Evolutionary conservation across 1,140 invertebrate genomes (phyloP).

Genomic region (Conus ventricosus): DNA sequence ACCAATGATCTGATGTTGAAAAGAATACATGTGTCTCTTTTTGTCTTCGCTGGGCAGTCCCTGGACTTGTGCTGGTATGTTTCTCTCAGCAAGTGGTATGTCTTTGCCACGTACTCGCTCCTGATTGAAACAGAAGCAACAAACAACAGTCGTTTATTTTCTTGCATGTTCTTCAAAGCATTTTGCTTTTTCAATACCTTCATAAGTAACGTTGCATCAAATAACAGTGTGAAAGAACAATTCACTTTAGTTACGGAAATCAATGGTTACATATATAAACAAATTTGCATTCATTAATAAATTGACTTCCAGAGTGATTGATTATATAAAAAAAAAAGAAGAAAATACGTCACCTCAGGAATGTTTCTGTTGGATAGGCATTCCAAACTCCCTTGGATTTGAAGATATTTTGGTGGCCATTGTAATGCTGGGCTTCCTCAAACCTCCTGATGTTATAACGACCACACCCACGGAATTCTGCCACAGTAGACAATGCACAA

Average conservation of each 20-base stretch:
- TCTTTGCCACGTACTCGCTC: constrained; percentile 67
- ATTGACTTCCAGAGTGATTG: too few relatives aligned
- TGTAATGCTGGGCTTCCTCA: constrained; percentile 69
- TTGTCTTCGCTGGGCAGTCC: constrained; percentile 48
- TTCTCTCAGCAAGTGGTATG: constrained; percentile 59
- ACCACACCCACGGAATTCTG: constrained; percentile 73
- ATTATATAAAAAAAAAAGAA: too few relatives aligned
- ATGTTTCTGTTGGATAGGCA: neutral
- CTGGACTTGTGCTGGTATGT: constrained; percentile 60
- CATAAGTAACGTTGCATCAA: too few relatives aligned
- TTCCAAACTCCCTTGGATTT: constrained; percentile 59
- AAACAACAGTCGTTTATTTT: too few relatives aligned
- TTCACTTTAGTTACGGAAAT: too few relatives aligned
- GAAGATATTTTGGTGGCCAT: constrained; percentile 69
- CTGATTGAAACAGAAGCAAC: constrained; percentile 39
- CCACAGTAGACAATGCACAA: constrained; percentile 34
- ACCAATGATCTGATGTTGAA: constrained; percentile 39
- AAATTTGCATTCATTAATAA: too few relatives aligned
- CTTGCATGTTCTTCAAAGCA: too few relatives aligned
- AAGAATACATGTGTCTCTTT: constrained; percentile 31
- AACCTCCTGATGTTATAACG: constrained; percentile 72
- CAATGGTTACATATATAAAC: too few relatives aligned
- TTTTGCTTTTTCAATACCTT: too few relatives aligned
- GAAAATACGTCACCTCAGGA: too few relatives aligned
- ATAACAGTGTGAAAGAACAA: too few relatives aligned